Conservation (phyloP, 2,888 invertebrate species). For the Litoditis marina region DNA sequence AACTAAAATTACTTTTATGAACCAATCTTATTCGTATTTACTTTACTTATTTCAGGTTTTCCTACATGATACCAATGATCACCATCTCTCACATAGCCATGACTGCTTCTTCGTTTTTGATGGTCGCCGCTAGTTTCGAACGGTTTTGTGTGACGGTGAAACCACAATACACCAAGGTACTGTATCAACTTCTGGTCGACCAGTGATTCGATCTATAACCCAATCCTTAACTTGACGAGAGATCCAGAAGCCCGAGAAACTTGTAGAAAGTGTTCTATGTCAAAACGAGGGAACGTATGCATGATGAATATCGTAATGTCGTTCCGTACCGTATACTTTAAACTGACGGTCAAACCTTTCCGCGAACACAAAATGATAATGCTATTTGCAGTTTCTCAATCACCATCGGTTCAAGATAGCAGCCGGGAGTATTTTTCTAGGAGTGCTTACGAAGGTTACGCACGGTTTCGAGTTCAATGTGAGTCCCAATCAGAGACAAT, state of each 20-base stretch:
- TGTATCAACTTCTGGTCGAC: constrained; percentile 1
- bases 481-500: background rate
- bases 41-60: constrained; percentile 35
- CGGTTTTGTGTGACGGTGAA: constrained; percentile 46
- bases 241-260: too few relatives aligned
- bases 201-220: constrained; percentile 41
- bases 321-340: too few relatives aligned
- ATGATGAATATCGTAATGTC: too few relatives aligned
- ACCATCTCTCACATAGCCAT: constrained; percentile 59
- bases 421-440: constrained; percentile 39
- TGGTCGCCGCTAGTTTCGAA: constrained; percentile 56
- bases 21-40: background rate
- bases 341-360: too few relatives aligned
- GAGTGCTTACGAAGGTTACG: constrained; percentile 49
- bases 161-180: constrained; percentile 25
- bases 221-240: too few relatives aligned
- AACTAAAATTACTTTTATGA: too few relatives aligned
- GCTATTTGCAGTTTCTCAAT: constrained; percentile 16
- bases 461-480: constrained; percentile 40
- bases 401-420: constrained; percentile 38
- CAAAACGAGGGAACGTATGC: too few relatives aligned
- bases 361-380: background rate
- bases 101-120: constrained; percentile 57
- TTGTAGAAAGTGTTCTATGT: too few relatives aligned
- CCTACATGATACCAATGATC: constrained; percentile 58